A percentile compares a stretch with the other conserved stretches of the same genome.
phyloP scores from a whole-genome alignment of 2,797 vertebrate genomes.

The Phoebastria nigripes region DNA sequence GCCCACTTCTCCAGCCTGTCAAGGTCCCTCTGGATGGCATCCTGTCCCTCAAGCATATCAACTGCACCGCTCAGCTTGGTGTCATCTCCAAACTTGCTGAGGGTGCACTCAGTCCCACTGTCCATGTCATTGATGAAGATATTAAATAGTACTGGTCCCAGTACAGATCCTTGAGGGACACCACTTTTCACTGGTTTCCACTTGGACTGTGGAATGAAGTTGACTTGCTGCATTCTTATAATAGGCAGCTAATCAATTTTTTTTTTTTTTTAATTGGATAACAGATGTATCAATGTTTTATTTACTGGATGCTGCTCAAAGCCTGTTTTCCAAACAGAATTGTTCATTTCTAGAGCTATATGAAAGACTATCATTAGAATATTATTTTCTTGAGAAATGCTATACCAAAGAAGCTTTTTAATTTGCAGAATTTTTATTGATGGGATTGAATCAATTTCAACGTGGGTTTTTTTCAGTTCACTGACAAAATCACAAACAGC shows the following conservation, averaged over 20 bases:
- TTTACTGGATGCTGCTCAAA: background rate
- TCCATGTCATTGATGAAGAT: background rate
- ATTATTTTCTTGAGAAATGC: background rate
- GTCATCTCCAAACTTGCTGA: background rate
- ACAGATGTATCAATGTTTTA: background rate
- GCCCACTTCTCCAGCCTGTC: background rate
- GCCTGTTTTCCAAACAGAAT: background rate
- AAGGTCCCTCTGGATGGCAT: background rate
- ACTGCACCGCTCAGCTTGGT: background rate
- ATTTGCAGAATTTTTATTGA: background rate
- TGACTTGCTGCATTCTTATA: background rate
- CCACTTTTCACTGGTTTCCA: background rate
- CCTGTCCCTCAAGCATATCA: too few relatives aligned
- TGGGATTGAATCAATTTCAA: background rate
- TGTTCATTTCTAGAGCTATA: background rate
- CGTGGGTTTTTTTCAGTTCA: background rate
- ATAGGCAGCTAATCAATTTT: background rate
- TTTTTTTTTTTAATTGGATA: background rate
- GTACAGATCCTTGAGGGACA: background rate
- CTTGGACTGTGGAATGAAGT: background rate
- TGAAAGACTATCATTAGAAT: background rate
- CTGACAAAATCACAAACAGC: background rate
- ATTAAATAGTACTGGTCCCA: background rate
- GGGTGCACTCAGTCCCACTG: too few relatives aligned
- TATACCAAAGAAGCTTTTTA: background rate